phyloP scores from a whole-genome alignment of 2,888 invertebrate species.

The Harmothoe impar region DNA sequence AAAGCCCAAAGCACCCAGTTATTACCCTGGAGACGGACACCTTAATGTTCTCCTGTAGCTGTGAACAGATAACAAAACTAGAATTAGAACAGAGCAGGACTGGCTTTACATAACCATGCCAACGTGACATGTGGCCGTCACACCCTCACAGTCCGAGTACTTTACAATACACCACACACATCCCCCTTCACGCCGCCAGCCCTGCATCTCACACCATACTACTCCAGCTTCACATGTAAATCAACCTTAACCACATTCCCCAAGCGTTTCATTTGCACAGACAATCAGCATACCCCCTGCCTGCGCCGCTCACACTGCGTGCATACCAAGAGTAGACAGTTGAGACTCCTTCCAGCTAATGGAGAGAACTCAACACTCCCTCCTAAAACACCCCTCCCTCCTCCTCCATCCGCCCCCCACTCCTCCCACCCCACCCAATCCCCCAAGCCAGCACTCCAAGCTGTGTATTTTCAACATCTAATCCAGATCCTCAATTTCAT shows the following conservation, averaged over 20 bases:
- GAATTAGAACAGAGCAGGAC: too few species aligned
- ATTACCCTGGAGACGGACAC: too few species aligned
- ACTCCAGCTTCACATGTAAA: conserved; percentile 1
- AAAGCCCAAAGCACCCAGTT: too few species aligned
- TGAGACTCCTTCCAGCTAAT: background rate
- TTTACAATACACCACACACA: background rate
- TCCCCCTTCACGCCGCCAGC: background rate
- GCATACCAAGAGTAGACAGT: conserved; percentile 19
- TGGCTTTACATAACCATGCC: too few species aligned
- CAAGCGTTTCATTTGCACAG: conserved; percentile 29
- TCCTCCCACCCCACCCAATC: background rate
- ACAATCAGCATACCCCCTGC: background rate
- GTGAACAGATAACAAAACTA: too few species aligned
- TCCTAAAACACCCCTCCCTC: background rate
- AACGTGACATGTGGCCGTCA: background rate
- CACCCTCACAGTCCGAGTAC: background rate
- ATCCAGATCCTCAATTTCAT: conserved; percentile 47
- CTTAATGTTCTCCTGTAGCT: too few species aligned
- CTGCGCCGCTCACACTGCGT: background rate
- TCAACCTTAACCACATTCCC: conserved; percentile 20
- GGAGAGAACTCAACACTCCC: background rate
- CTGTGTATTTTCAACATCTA: conserved; percentile 56
- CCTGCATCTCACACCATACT: background rate
- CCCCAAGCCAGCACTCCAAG: background rate
- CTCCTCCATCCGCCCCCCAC: background rate